These are phyloP conservation scores for Autographa gamma DNA, from an alignment of 2,888 invertebrate species.

Conservation along the genomic window DNA sequence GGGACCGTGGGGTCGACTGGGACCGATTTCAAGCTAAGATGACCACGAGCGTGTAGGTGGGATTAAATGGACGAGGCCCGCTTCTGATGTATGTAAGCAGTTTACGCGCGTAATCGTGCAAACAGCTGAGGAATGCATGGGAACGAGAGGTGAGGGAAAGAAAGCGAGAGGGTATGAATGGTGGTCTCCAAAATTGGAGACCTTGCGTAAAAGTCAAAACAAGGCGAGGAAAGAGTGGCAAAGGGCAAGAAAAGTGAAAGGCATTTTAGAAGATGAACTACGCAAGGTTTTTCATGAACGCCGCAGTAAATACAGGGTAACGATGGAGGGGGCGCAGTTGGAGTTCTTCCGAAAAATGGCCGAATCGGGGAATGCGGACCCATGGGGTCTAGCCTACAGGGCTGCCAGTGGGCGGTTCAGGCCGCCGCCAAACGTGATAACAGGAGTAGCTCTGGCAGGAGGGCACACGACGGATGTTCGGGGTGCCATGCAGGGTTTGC, in stretches of 20 bases:
- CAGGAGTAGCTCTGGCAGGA: too few species aligned
- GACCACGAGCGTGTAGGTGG: conserved; percentile 7
- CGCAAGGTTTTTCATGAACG: not conserved
- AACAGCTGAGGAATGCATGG: not conserved
- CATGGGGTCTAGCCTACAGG: conserved; percentile 54
- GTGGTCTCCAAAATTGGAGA: conserved; percentile 25
- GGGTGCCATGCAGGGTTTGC: conserved; percentile 40
- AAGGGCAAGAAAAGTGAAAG: not conserved
- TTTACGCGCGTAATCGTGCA: conserved; percentile 18
- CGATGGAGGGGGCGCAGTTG: conserved; percentile 23
- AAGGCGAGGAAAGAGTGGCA: conserved; percentile 24
- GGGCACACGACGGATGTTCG: not conserved
- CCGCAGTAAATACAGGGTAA: conserved; percentile 19
- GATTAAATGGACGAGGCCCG: not conserved
- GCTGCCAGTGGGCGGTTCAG: conserved; percentile 21
- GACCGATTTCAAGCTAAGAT: conserved; percentile 14
- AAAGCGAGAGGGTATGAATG: conserved; percentile 28
- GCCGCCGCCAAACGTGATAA: too few species aligned
- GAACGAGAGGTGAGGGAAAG: not conserved
- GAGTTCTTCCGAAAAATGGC: conserved; percentile 8
- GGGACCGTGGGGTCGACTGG: conserved; percentile 31
- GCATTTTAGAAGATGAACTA: not conserved
- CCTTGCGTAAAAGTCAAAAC: conserved; percentile 13
- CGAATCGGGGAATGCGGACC: conserved; percentile 16
- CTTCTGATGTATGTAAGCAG: not conserved